phyloP scores from a whole-genome alignment of 92 coral and sea anemone species.

The Actinostola sp. region DNA sequence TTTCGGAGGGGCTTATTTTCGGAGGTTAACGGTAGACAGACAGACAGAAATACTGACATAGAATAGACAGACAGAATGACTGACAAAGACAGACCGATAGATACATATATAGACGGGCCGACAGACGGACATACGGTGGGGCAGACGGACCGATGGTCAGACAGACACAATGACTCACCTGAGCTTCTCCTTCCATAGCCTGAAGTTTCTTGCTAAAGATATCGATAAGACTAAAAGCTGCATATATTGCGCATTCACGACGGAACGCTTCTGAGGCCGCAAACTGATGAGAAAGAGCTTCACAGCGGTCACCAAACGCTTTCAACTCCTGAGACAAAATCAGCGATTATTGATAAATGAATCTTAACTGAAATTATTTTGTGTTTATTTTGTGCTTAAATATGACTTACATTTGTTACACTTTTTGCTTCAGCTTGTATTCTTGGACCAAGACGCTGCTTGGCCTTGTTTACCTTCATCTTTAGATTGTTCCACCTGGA shows the following conservation, averaged over 20 bases:
- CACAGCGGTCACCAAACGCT: constrained; percentile 97
- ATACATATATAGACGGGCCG: not conserved
- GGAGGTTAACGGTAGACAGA: not conserved
- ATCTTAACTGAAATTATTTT: too few species aligned
- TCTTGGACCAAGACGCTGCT: constrained; percentile 98
- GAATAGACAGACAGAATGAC: not conserved
- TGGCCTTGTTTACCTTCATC: constrained; percentile 98
- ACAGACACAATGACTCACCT: constrained; percentile 65
- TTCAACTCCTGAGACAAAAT: constrained; percentile 69
- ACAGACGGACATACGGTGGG: not conserved
- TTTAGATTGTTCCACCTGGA: constrained; percentile 95
- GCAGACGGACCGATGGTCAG: too few species aligned
- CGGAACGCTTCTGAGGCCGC: constrained; percentile 87
- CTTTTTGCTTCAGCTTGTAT: constrained; percentile 94
- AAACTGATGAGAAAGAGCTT: constrained; percentile 88
- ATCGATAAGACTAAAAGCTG: constrained; percentile 92
- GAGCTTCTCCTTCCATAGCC: constrained; percentile 89
- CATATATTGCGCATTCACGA: constrained; percentile 85
- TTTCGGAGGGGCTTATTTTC: too few species aligned
- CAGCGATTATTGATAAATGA: not conserved
- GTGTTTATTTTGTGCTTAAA: too few species aligned
- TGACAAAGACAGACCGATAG: not conserved
- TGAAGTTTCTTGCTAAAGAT: constrained; percentile 81
- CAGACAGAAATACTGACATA: not conserved
- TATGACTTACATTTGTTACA: constrained; percentile 71